Evolutionary conservation across 2,113 vertebrate species (phyloP).

Genomic region (Hyperoodon ampullatus): DNA sequence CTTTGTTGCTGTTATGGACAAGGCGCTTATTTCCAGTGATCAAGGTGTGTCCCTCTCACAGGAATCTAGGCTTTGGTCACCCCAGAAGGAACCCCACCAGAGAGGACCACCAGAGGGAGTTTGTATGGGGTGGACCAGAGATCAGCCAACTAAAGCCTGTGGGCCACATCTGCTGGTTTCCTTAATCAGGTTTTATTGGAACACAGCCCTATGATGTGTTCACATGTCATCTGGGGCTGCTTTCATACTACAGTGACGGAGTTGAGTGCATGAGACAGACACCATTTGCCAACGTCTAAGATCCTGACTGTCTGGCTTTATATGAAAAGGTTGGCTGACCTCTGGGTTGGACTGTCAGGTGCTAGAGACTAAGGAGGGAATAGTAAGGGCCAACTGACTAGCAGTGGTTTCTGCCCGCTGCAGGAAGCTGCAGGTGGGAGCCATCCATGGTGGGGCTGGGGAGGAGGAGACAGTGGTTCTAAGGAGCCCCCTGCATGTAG

Average conservation of each 20-base stretch:
- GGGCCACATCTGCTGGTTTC: not conserved
- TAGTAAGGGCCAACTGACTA: not conserved
- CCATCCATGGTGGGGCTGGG: not conserved
- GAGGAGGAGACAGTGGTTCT: not conserved
- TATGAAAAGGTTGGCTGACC: not conserved
- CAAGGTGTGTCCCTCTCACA: not conserved
- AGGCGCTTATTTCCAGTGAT: not conserved
- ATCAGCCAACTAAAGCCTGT: too few species aligned
- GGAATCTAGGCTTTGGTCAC: not conserved
- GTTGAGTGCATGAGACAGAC: fast-evolving
- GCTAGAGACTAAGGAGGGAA: not conserved
- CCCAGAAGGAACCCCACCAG: not conserved
- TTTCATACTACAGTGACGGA: not conserved
- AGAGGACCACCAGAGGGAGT: not conserved
- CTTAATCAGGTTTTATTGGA: not conserved
- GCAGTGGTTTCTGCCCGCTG: too few species aligned
- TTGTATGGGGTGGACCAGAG: not conserved
- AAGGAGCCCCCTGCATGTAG: not conserved
- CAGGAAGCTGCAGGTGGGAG: not conserved
- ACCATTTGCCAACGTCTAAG: fast-evolving
- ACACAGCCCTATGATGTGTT: not conserved
- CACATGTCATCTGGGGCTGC: not conserved
- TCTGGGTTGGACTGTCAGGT: not conserved
- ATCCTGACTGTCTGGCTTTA: not conserved
- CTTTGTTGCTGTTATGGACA: not conserved